A percentile compares a stretch with the other conserved stretches of the same genome.
Evolutionary conservation across 2,113 vertebrate species (phyloP).

Genomic region (Crotalus tigris): DNA sequence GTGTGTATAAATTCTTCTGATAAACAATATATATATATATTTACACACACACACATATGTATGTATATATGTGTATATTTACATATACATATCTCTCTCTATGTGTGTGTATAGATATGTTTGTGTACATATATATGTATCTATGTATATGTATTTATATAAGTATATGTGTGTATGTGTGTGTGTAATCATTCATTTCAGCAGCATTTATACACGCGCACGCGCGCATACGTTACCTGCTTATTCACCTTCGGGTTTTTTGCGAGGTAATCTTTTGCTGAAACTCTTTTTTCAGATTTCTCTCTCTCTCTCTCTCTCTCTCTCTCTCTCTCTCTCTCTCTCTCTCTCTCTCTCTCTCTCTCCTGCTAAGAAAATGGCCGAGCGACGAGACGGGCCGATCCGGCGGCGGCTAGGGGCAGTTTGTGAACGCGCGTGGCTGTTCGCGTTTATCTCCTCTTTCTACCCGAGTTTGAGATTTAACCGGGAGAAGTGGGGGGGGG

Average conservation of each 20-base stretch:
- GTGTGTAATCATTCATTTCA: not conserved
- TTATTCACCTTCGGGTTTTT: not conserved
- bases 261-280: not conserved
- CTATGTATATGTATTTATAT: no score
- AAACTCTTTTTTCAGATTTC: not conserved
- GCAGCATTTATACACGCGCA: not conserved
- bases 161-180: no score
- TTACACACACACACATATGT: no score
- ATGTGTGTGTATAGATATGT: no score
- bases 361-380: not conserved
- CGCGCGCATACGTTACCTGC: not conserved
- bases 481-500: not conserved
- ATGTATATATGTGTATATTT: no score
- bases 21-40: no score
- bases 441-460: not conserved
- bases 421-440: not conserved
- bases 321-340: no score
- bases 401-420: not conserved
- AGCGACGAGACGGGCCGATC: not conserved
- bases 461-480: not conserved
- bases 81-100: no score
- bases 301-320: not conserved
- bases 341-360: not conserved
- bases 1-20: no score
- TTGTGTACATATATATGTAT: no score